phyloP scores from a whole-genome alignment of 64 coral and sea anemone species.

The Dendronephthya gigantea region DNA sequence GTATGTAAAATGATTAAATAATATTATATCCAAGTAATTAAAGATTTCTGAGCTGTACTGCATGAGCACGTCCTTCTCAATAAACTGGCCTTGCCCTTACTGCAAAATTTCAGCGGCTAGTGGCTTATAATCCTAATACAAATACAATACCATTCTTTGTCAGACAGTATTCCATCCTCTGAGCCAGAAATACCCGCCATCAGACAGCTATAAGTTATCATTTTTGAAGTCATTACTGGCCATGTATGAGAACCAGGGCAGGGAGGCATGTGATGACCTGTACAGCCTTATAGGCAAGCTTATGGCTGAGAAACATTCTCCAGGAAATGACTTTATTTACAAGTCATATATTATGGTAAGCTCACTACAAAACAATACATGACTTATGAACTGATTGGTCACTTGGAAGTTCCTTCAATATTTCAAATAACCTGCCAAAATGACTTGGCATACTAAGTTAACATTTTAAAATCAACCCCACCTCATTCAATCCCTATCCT shows the following conservation, averaged over 20 bases:
- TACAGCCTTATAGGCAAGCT: conserved; percentile 45
- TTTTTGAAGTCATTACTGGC: conserved; percentile 43
- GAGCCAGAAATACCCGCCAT: conserved; percentile 32
- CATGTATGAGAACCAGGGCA: conserved; percentile 30
- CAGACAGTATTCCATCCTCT: conserved; percentile 31
- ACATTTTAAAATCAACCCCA: too few relatives aligned
- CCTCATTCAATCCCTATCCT: too few relatives aligned
- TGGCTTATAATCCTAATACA: too few relatives aligned
- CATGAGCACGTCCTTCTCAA: too few relatives aligned
- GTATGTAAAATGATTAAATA: not conserved
- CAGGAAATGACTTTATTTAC: conserved; percentile 23
- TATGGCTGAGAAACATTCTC: conserved; percentile 12
- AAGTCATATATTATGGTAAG: conserved; percentile 60
- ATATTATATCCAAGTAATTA: not conserved
- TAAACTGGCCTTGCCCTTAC: too few relatives aligned
- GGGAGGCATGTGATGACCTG: conserved; percentile 42
- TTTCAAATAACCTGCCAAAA: too few relatives aligned
- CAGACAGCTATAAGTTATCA: conserved; percentile 39
- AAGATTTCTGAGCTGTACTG: too few relatives aligned
- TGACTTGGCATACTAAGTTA: too few relatives aligned
- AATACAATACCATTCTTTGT: conserved; percentile 23
- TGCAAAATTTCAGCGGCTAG: too few relatives aligned
- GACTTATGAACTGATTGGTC: too few relatives aligned
- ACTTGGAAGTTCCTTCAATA: too few relatives aligned
- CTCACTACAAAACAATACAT: too few relatives aligned